phyloP scores from a whole-genome alignment of 2,888 invertebrate genomes.

The Acleris literana region DNA sequence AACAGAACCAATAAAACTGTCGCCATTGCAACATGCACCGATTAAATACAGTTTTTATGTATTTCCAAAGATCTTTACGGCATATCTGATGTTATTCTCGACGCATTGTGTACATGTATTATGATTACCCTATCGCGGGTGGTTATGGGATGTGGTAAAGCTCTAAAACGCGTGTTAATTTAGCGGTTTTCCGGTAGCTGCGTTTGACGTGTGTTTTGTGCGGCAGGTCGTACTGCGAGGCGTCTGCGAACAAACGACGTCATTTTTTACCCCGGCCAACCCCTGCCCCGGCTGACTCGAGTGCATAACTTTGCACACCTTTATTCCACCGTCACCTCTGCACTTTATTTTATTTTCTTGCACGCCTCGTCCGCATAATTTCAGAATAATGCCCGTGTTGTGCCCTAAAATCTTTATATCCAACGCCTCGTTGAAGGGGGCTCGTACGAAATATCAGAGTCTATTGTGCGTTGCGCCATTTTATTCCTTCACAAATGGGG shows the following conservation, averaged over 20 bases:
- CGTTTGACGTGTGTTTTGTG: constrained; percentile 37
- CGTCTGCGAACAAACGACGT: constrained; percentile 53
- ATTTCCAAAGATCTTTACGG: constrained; percentile 57
- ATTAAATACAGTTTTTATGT: constrained; percentile 58
- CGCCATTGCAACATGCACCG: constrained; percentile 61
- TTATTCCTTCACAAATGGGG: constrained; percentile 73
- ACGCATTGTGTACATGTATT: constrained; percentile 57
- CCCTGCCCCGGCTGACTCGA: constrained; percentile 52
- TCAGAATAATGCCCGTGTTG: constrained; percentile 69
- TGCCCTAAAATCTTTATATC: constrained; percentile 68
- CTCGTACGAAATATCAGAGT: constrained; percentile 76
- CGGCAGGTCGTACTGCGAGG: constrained; percentile 35
- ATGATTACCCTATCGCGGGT: constrained; percentile 65
- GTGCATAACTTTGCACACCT: constrained; percentile 65
- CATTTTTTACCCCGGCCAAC: constrained; percentile 50
- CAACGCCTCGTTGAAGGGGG: constrained; percentile 61
- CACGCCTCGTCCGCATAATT: constrained; percentile 73
- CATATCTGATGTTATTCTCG: constrained; percentile 56
- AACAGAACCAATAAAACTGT: constrained; percentile 65
- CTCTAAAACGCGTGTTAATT: constrained; percentile 68
- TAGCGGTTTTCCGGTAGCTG: constrained; percentile 63
- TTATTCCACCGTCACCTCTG: constrained; percentile 69
- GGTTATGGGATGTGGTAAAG: constrained; percentile 70
- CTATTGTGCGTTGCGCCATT: constrained; percentile 73
- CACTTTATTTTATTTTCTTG: constrained; percentile 78